Conservation (phyloP, 2,888 invertebrate genomes). For the Xanthorhoe spadicearia region DNA sequence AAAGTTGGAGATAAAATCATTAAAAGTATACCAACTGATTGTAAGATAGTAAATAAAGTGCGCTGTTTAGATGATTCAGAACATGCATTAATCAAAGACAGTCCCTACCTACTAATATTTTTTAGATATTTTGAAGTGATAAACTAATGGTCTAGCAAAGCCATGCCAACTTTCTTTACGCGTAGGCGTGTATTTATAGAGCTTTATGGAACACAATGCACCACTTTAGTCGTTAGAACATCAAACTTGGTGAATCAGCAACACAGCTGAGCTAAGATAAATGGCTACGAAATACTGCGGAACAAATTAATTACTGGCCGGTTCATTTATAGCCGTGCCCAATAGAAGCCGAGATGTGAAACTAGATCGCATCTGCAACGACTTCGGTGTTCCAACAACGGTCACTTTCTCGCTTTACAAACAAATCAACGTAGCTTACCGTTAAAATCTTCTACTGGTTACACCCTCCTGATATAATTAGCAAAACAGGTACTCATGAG, state of each 20-base stretch:
- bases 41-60: neutral
- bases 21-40: neutral
- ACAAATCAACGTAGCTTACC: constrained; percentile 78
- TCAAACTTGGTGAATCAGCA: constrained; percentile 52
- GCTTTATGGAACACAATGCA: constrained; percentile 44
- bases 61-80: neutral
- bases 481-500: constrained; percentile 59
- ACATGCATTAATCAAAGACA: no score
- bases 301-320: constrained; percentile 68
- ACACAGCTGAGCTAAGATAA: constrained; percentile 54
- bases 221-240: constrained; percentile 45
- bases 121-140: neutral
- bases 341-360: constrained; percentile 69
- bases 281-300: constrained; percentile 64
- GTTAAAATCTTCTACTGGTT: constrained; percentile 55
- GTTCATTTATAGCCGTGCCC: constrained; percentile 72
- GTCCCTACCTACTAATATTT: neutral
- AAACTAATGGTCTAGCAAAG: constrained; percentile 1
- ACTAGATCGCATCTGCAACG: constrained; percentile 72
- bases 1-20: constrained; percentile 16
- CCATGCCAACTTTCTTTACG: constrained; percentile 57
- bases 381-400: constrained; percentile 70
- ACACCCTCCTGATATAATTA: constrained; percentile 53
- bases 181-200: constrained; percentile 57
- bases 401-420: constrained; percentile 80